Evolutionary conservation across 2,797 vertebrate genomes (phyloP).

Genomic region (Orestias chungarensis): DNA sequence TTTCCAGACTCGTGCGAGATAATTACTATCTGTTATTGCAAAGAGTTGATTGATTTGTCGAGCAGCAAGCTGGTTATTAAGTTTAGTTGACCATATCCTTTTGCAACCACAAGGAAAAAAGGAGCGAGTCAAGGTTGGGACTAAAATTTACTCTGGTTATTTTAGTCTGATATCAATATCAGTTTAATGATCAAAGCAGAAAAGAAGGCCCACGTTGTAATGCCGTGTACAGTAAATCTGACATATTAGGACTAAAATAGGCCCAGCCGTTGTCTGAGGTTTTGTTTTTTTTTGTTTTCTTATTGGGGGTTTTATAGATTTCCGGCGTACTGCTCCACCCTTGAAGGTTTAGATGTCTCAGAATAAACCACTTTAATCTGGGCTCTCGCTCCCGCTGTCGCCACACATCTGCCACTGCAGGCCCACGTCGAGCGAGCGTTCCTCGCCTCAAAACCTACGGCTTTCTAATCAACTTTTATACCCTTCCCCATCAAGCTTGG

Average conservation of each 20-base stretch:
- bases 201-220: not conserved
- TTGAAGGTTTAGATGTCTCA: slow-evolving; percentile 68
- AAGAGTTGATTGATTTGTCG: not conserved
- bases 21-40: not conserved
- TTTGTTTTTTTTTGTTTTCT: slow-evolving; percentile 40
- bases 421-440: slow-evolving; percentile 58
- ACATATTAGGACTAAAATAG: slow-evolving; percentile 26
- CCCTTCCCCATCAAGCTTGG: slow-evolving; percentile 35
- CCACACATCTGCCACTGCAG: slow-evolving; percentile 70
- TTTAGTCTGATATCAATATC: not conserved
- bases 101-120: no score
- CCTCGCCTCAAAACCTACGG: slow-evolving; percentile 63
- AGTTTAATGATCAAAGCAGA: not conserved
- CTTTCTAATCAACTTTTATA: slow-evolving; percentile 74
- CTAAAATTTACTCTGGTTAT: no score
- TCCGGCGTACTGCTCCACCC: slow-evolving; percentile 50
- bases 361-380: slow-evolving; percentile 75
- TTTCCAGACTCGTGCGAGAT: not conserved
- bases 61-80: not conserved
- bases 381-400: slow-evolving; percentile 39
- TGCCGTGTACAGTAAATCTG: not conserved
- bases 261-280: slow-evolving; percentile 43
- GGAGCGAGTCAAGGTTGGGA: no score
- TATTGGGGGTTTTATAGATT: slow-evolving; percentile 63
- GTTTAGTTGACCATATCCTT: not conserved